Percentiles rank a stretch among this genome's conserved stretches.
Conservation (phyloP, 2,113 vertebrate genomes). For the Porphyrio hochstetteri region DNA sequence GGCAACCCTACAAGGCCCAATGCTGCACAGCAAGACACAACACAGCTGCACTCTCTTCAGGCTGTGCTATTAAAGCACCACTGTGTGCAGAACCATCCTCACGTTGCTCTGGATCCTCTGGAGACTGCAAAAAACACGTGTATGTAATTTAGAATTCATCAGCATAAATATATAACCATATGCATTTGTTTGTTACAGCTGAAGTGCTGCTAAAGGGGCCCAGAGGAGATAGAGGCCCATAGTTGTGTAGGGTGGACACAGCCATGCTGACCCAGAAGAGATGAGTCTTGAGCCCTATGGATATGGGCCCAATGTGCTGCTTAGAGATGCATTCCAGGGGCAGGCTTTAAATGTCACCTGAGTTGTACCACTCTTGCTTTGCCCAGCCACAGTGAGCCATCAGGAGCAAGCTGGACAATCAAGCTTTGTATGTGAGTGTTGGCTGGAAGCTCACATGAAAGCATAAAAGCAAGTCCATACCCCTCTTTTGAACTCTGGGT, state of each 20-base stretch:
- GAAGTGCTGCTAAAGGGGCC: not conserved
- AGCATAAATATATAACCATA: not conserved
- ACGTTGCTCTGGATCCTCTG: not conserved
- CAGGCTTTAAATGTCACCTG: not conserved
- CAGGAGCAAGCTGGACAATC: too few species aligned
- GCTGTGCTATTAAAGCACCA: not conserved
- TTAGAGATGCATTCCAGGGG: not conserved
- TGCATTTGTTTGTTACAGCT: not conserved
- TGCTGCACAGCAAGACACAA: not conserved
- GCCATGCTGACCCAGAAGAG: not conserved
- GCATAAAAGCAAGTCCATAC: too few species aligned
- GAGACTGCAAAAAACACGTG: not conserved
- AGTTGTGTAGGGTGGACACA: not conserved
- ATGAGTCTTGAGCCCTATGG: not conserved
- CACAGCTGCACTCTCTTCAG: too few species aligned
- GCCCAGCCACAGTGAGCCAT: not conserved
- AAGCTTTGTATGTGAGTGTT: not conserved
- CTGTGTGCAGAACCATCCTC: not conserved
- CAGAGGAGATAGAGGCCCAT: not conserved
- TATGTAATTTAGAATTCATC: not conserved
- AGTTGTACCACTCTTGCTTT: not conserved
- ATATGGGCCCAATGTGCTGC: not conserved
- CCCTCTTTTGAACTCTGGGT: not conserved
- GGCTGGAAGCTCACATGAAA: not conserved
- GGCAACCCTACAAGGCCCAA: accelerated